These are phyloP conservation scores for Ochropleura plecta DNA, from an alignment of 2,888 invertebrate genomes.

Conservation along the genomic window DNA sequence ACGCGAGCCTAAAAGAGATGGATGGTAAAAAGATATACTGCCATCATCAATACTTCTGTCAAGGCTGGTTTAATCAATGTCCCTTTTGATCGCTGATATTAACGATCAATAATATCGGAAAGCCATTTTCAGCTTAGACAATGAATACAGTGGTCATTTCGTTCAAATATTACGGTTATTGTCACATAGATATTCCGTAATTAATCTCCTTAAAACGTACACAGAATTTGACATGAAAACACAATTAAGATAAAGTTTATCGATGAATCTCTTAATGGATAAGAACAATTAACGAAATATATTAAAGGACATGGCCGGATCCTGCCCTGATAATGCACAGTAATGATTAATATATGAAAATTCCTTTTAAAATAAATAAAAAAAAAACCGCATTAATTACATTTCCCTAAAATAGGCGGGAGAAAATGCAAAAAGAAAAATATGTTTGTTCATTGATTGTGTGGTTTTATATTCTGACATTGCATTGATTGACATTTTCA, in stretches of 20 bases:
- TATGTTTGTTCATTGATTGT: too few relatives aligned
- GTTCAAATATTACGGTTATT: slow-evolving; percentile 15
- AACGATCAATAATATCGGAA: slow-evolving; percentile 21
- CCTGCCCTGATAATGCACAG: too few relatives aligned
- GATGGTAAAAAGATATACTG: neutral
- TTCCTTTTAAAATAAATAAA: too few relatives aligned
- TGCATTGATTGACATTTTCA: too few relatives aligned
- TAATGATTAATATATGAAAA: too few relatives aligned
- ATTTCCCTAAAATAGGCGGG: too few relatives aligned
- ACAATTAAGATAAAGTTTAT: neutral
- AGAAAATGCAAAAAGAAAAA: too few relatives aligned
- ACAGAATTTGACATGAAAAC: neutral
- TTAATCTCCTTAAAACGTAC: slow-evolving; percentile 2
- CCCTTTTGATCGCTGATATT: neutral
- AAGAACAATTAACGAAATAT: slow-evolving; percentile 4
- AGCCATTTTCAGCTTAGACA: slow-evolving; percentile 23
- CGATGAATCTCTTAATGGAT: neutral
- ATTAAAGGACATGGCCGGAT: too few relatives aligned
- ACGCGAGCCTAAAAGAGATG: neutral
- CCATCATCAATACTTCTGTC: slow-evolving; percentile 17
- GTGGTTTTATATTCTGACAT: too few relatives aligned
- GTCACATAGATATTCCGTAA: neutral
- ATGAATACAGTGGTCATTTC: slow-evolving; percentile 11
- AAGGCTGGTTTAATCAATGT: neutral
- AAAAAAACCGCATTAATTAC: too few relatives aligned